Evolutionary conservation across 37 sponge, comb jelly and placozoan genomes (phyloP), one percentile per base, ranked within the genome.

Genomic region (Spongia lamella): DNA sequence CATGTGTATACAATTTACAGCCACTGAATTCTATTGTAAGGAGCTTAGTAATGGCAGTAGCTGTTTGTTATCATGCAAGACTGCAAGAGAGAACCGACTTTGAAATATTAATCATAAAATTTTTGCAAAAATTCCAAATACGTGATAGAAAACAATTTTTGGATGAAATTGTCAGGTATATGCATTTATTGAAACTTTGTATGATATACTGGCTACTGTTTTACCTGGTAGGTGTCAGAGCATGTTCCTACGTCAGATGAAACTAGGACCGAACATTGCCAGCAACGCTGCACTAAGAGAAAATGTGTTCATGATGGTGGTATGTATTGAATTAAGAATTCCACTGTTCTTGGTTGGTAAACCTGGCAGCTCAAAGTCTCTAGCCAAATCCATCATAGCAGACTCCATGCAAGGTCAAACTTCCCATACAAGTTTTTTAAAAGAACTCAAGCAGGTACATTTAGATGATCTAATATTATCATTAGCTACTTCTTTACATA

Each of bases 231-330:
- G 93, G 53, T 91, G 87, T 70, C 89, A 96, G 73, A 76, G 81
- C 24, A 85, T 86, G 15, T 51, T 96, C 1, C 74, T 96, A 55
- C 83, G 89, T 21, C 79, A 77, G 29, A 85, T 96, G 86, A 49
- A 56, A 15, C 84, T 96, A 31, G 89, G 86, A 21, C 73, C 77
- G 4, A 83, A 90, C 51, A 87, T 94, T 59, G 95, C 91, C 39
- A 73, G 52, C 49, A 94, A 94, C 73, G 80, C 85, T 56, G 95
- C 95, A 20, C 83, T 95, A 50, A 65, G 83, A 61, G 96, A 95
- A 80, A 95, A 95, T 83, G 88, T 95, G 30, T 95, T 95, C 52
- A 94, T 94, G 95, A 94, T 94, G 95, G 88, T 79, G 14, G 86
- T 94, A 19, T 94, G 95, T 62, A 76, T 95, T 57, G 96, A 95